Base-by-base conservation (phyloP, 2,113 vertebrate genomes). In the Rostratula benghalensis region DNA sequence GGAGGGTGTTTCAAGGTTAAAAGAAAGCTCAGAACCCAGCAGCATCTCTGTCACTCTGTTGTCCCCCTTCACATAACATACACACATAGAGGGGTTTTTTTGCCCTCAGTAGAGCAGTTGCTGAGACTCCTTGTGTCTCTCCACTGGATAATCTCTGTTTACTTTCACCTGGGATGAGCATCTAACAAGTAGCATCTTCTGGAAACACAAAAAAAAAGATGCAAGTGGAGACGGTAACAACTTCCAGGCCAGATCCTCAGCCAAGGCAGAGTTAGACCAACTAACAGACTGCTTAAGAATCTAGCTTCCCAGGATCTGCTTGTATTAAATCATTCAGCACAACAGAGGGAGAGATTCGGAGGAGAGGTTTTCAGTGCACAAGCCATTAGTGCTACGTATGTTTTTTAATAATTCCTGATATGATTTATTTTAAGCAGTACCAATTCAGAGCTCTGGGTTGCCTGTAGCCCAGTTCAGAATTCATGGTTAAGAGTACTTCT, bases 1-100 rank as follows among this genome's bases (percentile, higher is more conserved):
- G 77, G 43, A 93, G 43, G 10, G 13, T 93, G 23, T 95, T 93
- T 64, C 57, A 54, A 67, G 18, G 21, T 73, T 87, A 56, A 91
- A 95, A 93, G 64, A 96, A 73, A 80, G 11, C 35, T 95, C 46
- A 90, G 71, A 96, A 96, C 45, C 19, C 39, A 98, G 82, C 23
- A 89, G 6, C 4, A 83, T 46, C 69, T 12, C 13, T 71, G 9
- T 18, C 18, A 30, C 9, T 31, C 18, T 65, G n/a, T 59, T 39
- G 13, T 74, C 4, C 9, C 21, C 13, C 9, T 65, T 23, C 11
- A 24, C 30, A 43, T 3, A 77, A 57, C 5, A 39, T 15, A 24
- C 7, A 78, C 10, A 39, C 4, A 78, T 6, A 31, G 19, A 19
- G 3, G 5, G 3, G 5, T 28, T 37, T 50, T 65, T 56, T 90